Evolutionary conservation across 92 coral and sea anemone species (phyloP).

Genomic region (Epizoanthus rinbou): DNA sequence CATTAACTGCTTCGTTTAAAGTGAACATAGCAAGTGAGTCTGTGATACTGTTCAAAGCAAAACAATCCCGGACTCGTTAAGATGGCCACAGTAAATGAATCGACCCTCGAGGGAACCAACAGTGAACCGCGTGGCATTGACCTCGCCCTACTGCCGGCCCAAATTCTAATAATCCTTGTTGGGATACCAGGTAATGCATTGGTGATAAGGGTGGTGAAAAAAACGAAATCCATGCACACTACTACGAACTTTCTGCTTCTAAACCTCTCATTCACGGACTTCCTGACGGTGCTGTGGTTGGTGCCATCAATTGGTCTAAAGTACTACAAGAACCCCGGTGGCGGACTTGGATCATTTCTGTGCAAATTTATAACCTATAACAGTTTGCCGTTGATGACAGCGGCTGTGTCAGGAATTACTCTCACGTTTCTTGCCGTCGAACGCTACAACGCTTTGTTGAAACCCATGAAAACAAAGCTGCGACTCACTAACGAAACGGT

Average conservation of each 20-base stretch:
- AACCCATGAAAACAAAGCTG: no score
- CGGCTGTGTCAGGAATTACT: no score
- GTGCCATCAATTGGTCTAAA: slow-evolving; percentile 9
- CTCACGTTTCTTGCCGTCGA: no score
- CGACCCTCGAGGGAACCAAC: neutral
- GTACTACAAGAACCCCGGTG: slow-evolving; percentile 5
- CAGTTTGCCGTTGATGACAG: neutral
- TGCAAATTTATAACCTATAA: slow-evolving; percentile 27
- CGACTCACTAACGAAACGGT: no score
- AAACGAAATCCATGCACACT: slow-evolving; percentile 13
- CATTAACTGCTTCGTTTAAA: no score
- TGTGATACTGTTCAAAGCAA: neutral
- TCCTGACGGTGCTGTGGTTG: slow-evolving; percentile 5
- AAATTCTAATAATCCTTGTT: slow-evolving; percentile 7
- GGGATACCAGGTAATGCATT: slow-evolving; percentile 22
- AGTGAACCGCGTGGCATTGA: neutral
- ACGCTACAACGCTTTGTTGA: no score
- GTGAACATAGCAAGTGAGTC: neutral
- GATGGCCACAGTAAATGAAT: neutral
- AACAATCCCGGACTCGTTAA: neutral
- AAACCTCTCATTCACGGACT: slow-evolving; percentile 5
- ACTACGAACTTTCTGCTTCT: slow-evolving; percentile 9
- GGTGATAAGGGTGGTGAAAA: slow-evolving; percentile 12
- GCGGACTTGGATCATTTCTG: neutral
- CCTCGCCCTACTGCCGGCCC: slow-evolving; percentile 14